phyloP scores from a whole-genome alignment of 2,113 vertebrate genomes.

The Dasyprocta punctata region DNA sequence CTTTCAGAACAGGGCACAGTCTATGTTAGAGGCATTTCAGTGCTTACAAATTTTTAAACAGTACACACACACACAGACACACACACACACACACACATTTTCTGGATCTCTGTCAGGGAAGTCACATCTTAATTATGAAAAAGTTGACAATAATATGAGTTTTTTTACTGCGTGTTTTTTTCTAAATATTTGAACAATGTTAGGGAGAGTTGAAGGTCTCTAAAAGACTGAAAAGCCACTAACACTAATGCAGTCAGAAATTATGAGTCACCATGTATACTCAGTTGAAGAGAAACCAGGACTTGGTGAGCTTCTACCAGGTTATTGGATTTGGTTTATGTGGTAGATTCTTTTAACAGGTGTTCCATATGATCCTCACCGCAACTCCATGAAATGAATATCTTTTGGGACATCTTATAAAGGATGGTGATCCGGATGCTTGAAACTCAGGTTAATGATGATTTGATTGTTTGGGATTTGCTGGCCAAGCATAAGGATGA shows the following conservation, averaged over 20 bases:
- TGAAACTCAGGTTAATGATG: slow-evolving; percentile 31
- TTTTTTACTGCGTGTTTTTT: background rate
- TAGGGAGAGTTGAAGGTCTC: background rate
- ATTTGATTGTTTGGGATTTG: background rate
- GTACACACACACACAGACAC: background rate
- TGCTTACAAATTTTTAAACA: background rate
- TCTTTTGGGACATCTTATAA: background rate
- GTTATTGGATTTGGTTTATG: background rate
- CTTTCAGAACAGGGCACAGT: background rate
- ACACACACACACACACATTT: background rate
- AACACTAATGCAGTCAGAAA: background rate
- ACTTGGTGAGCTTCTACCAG: background rate
- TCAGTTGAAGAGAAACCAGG: background rate
- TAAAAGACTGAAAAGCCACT: background rate
- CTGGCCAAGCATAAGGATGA: background rate
- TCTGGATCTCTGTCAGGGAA: background rate
- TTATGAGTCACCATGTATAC: background rate
- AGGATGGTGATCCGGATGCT: background rate
- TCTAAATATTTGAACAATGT: background rate
- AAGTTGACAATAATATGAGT: background rate
- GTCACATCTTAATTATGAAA: background rate
- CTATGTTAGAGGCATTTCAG: background rate
- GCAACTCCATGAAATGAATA: background rate
- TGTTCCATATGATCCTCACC: background rate
- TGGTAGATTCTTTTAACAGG: background rate